Evolutionary conservation across 1,140 invertebrate species (phyloP).

Genomic region (Eupeodes corollae): DNA sequence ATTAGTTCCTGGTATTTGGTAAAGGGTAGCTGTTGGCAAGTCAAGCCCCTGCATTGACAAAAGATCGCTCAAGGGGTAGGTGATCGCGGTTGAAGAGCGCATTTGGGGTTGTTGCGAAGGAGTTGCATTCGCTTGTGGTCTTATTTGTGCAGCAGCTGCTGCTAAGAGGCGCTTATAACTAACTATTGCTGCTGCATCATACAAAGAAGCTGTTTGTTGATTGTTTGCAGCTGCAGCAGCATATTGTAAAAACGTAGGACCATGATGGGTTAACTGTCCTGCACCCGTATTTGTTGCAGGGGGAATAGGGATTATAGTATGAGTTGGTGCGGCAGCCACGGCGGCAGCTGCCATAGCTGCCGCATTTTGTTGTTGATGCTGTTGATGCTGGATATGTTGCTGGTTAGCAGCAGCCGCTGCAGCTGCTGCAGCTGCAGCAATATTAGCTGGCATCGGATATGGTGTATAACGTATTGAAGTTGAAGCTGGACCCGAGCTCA

Average conservation of each 20-base stretch:
- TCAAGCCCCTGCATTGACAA: conserved; percentile 54
- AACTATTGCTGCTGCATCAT: conserved; percentile 31
- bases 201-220: conserved; percentile 20
- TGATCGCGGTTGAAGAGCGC: conserved; percentile 12
- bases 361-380: conserved; percentile 20
- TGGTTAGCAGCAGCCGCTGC: conserved; percentile 32
- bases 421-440: conserved; percentile 40
- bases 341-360: conserved; percentile 35
- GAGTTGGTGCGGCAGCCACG: conserved; percentile 32
- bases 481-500: conserved; percentile 19
- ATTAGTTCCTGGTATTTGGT: conserved; percentile 44
- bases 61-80: conserved; percentile 56
- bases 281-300: conserved; percentile 10
- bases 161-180: conserved; percentile 33
- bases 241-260: conserved; percentile 27
- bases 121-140: conserved; percentile 13
- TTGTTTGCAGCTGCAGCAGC: conserved; percentile 24
- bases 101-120: conserved; percentile 11
- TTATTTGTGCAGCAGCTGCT: conserved; percentile 27
- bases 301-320: conserved; percentile 13
- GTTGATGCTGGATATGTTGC: conserved; percentile 19
- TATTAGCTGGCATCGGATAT: conserved; percentile 45
- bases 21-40: conserved; percentile 44
- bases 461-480: conserved; percentile 41
- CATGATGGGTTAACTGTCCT: not conserved